Conservation (phyloP, 2,113 vertebrate genomes). For the Podocnemis expansa region DNA sequence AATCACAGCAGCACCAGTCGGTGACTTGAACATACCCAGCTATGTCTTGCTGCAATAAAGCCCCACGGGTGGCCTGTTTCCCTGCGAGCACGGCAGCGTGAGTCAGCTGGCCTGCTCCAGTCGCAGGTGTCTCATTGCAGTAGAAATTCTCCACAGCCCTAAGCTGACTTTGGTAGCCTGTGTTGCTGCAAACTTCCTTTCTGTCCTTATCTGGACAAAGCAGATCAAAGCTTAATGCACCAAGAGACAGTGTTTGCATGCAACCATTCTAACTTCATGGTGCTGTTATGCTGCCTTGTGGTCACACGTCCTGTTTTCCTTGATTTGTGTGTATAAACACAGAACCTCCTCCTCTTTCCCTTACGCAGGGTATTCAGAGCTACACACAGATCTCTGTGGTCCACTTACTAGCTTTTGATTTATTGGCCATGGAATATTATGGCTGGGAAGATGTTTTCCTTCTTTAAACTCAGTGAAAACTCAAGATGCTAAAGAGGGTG, state of each 20-base stretch:
- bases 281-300: neutral
- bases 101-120: neutral
- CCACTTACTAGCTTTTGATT: neutral
- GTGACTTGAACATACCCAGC: neutral
- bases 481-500: neutral
- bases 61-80: neutral
- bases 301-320: neutral
- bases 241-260: neutral
- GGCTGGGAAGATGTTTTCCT: neutral
- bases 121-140: neutral
- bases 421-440: neutral
- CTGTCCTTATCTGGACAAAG: neutral
- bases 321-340: neutral
- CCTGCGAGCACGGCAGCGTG: neutral
- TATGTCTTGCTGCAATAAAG: neutral
- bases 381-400: fast-evolving
- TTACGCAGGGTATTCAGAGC: neutral
- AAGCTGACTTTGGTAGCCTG: neutral
- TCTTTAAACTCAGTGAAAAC: fast-evolving
- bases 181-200: neutral
- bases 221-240: neutral
- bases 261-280: neutral
- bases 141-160: neutral
- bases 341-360: neutral
- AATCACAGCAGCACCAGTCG: neutral